Evolutionary conservation across 2,797 vertebrate species (phyloP).

Genomic region (Pantherophis vulpinus): DNA sequence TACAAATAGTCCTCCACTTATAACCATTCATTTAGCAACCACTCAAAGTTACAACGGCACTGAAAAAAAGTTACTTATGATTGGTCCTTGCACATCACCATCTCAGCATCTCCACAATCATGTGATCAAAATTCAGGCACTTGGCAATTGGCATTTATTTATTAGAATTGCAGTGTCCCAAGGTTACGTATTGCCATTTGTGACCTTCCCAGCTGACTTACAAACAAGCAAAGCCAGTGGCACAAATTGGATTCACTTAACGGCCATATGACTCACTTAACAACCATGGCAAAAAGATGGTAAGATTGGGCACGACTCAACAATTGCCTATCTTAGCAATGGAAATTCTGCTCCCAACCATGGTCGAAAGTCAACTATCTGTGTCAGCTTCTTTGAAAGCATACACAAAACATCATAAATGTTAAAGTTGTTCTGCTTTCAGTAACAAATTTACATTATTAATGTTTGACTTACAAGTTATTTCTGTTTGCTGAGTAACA

Average conservation of each 20-base stretch:
- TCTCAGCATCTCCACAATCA: not conserved
- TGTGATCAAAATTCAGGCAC: not conserved
- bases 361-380: not conserved
- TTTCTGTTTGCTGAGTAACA: not conserved
- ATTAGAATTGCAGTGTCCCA: not conserved
- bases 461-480: not conserved
- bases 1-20: not conserved
- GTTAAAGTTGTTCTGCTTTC: not conserved
- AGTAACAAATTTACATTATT: not conserved
- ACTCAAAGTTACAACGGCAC: not conserved
- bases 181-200: not conserved
- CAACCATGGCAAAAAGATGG: not conserved
- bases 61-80: not conserved
- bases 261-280: not conserved
- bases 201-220: not conserved
- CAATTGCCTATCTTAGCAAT: not conserved
- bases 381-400: not conserved
- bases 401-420: not conserved
- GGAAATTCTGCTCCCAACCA: not conserved
- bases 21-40: not conserved
- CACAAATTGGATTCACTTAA: not conserved
- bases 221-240: not conserved
- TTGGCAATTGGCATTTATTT: not conserved
- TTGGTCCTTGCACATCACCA: not conserved
- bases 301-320: not conserved